Base-by-base conservation (phyloP, 2,797 vertebrate genomes). In the Acestrorhynchus altus region DNA sequence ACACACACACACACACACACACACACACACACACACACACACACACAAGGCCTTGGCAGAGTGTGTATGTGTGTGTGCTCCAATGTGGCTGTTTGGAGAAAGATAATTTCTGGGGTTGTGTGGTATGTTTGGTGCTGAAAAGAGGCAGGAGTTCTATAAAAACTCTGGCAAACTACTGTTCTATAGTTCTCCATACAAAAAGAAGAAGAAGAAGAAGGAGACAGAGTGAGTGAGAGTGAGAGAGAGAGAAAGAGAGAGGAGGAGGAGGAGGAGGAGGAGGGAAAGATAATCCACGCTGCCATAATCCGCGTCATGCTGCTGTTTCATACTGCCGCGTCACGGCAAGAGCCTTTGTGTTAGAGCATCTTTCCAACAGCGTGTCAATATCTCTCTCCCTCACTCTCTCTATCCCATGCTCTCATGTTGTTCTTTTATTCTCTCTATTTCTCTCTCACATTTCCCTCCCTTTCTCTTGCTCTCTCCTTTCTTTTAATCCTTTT, bases 281-380 rank as follows among this genome's bases (percentile, higher is more conserved):
- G 89, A 87, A 88, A 88, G 90, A 91, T 93, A 89, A 92, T 93
- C 91, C 92, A 86, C 83, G 79, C 83, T 61, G 83, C 83, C 81
- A 69, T 78, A 88, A 89, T 86, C 83, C 81, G 13, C 69, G 76
- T 83, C 85, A 86, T 91, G 90, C 75, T 92, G 91, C 89, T 79
- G 61, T 91, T 92, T 90, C 87, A 85, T 73, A 82, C 77, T 78
- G 64, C 47, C 74, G 12, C 71, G 56, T 79, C 78, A 69, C 46
- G 74, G 57, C 64, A 74, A 67, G 69, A 61, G 54, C 66, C 76
- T 83, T 81, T 79, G 76, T 70, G 81, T 81, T 60, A 68, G 51
- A 74, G 52, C 63, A 51, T 74, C 65, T 71, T 47, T 65, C 63
- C 49, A 73, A 76, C 82, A 84, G 85, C 46, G 74, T 81, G 59